A percentile compares a stretch with the other conserved stretches of the same genome.
Evolutionary conservation across 2,113 vertebrate genomes (phyloP).

Genomic region (Pteruthius melanotis): DNA sequence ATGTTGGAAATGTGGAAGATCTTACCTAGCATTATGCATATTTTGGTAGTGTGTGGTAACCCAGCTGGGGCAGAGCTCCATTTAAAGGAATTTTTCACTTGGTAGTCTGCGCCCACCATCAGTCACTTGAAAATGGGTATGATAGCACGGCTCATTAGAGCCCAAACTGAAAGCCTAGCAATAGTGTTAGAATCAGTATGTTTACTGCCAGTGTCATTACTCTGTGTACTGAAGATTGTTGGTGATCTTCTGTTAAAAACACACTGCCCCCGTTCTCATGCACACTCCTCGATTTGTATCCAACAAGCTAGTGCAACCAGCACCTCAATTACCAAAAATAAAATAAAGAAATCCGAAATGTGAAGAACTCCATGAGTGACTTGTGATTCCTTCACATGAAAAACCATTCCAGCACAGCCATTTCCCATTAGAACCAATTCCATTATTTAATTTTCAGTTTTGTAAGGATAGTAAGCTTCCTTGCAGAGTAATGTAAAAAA

Average conservation of each 20-base stretch:
- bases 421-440: not conserved
- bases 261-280: not conserved
- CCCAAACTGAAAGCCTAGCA: not conserved
- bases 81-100: not conserved
- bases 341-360: not conserved
- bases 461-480: not conserved
- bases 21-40: not conserved
- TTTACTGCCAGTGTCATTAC: not conserved
- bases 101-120: not conserved
- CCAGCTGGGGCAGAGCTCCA: not conserved
- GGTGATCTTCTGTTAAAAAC: not conserved
- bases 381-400: not conserved
- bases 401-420: not conserved
- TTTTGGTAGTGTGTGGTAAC: not conserved
- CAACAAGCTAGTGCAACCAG: not conserved
- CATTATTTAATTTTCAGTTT: not conserved
- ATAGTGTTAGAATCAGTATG: not conserved
- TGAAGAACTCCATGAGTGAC: not conserved
- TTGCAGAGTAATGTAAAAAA: not conserved
- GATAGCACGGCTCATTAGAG: not conserved
- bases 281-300: not conserved
- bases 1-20: not conserved
- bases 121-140: not conserved
- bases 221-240: not conserved
- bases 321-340: not conserved